A percentile compares a stretch with the other conserved stretches of the same genome.
Conservation (phyloP, 2,888 invertebrate species). For the Psococerastis gibbosa region DNA sequence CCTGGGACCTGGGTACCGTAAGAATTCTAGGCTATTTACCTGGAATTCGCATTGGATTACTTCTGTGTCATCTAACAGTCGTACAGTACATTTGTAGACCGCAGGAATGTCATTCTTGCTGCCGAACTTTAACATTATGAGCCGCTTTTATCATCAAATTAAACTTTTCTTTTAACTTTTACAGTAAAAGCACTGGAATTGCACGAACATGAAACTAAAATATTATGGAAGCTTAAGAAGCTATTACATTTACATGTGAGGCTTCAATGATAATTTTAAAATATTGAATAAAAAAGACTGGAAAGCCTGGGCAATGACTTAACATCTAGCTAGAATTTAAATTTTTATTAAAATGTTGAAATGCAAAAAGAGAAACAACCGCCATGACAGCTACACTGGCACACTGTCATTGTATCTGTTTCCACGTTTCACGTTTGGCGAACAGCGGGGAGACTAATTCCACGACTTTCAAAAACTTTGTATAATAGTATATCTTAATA, state of each 20-base stretch:
- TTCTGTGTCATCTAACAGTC: conserved; percentile 77
- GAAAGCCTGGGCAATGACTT: no score
- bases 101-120: conserved; percentile 53
- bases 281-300: no score
- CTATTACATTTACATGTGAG: no score
- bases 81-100: conserved; percentile 71
- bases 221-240: no score
- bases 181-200: not conserved
- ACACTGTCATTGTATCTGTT: not conserved
- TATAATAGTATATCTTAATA: no score
- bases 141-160: not conserved
- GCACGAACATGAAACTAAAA: no score
- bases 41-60: conserved; percentile 86
- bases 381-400: not conserved
- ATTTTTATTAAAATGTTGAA: no score
- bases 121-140: conserved; percentile 30
- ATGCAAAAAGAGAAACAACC: not conserved
- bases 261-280: no score
- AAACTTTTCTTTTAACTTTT: conserved; percentile 1
- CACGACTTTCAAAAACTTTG: no score
- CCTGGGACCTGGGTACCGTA: no score
- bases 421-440: not conserved
- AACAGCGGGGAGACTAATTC: no score
- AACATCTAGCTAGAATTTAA: no score
- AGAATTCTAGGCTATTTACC: conserved; percentile 38